Evolutionary conservation across 1,140 invertebrate genomes (phyloP).

Genomic region (Drosophila yakuba): DNA sequence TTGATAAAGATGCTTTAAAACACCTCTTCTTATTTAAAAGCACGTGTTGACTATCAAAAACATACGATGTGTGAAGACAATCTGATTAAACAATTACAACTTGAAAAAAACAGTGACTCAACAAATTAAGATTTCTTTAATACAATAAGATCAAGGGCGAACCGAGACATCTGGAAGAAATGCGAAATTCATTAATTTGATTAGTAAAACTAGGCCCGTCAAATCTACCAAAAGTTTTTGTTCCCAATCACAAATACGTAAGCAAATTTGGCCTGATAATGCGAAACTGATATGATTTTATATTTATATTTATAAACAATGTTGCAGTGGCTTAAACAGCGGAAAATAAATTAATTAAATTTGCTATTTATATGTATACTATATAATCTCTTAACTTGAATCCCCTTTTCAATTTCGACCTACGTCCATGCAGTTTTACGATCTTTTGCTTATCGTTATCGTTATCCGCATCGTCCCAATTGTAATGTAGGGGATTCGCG

Average conservation of each 20-base stretch:
- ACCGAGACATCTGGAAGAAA: background rate
- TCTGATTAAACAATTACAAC: background rate
- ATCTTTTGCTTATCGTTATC: constrained; percentile 2
- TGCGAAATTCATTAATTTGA: background rate
- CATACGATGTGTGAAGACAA: background rate
- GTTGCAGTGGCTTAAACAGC: background rate
- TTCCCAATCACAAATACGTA: background rate
- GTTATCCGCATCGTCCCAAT: background rate
- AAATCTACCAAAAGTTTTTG: no score
- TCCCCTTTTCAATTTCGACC: background rate
- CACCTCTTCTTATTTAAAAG: background rate
- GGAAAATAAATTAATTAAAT: background rate
- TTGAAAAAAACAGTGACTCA: constrained; percentile 1
- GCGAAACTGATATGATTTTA: background rate
- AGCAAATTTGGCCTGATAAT: background rate
- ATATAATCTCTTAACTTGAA: no score
- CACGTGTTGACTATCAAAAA: background rate
- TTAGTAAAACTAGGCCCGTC: no score
- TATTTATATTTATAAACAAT: background rate
- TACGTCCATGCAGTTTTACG: background rate
- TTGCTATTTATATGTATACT: no score
- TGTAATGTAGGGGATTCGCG: constrained; percentile 20
- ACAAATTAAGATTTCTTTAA: background rate
- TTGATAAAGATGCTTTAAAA: background rate
- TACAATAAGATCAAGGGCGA: background rate